Percentiles rank a stretch among this genome's conserved stretches.
Evolutionary conservation across 2,113 vertebrate species (phyloP).

Genomic region (Corynorhinus townsendii): DNA sequence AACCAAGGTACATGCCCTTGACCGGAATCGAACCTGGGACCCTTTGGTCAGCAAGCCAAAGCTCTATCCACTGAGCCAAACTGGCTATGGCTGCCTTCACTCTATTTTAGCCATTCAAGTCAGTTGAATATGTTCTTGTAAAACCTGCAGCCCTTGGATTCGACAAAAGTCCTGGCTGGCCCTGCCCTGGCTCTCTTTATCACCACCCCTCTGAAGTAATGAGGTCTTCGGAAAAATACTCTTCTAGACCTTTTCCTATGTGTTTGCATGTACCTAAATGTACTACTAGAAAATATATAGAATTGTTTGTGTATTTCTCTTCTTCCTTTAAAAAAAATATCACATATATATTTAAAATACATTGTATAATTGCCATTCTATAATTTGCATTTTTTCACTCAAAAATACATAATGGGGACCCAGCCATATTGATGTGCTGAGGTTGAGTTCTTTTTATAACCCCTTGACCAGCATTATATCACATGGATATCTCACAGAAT

Average conservation of each 20-base stretch:
- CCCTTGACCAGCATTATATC: background rate
- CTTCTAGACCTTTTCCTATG: background rate
- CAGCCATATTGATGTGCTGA: background rate
- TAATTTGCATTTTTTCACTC: background rate
- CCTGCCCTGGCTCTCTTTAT: background rate
- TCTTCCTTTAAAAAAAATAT: constrained; percentile 4
- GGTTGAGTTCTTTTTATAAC: background rate
- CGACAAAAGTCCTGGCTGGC: background rate
- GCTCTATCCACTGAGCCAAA: too few relatives aligned
- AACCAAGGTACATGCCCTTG: too few relatives aligned
- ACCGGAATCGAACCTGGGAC: too few relatives aligned
- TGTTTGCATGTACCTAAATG: background rate
- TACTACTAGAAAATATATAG: background rate
- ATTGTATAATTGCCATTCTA: background rate
- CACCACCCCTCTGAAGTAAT: background rate
- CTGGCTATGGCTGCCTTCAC: too few relatives aligned
- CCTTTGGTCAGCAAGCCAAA: too few relatives aligned
- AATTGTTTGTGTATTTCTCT: background rate
- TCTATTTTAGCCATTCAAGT: background rate
- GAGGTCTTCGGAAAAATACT: background rate
- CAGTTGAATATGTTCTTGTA: background rate
- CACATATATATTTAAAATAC: background rate
- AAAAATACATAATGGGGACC: background rate
- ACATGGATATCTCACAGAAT: background rate
- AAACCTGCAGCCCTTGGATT: background rate